Conservation (phyloP, 2,113 vertebrate genomes). For the Cyanoliseus patagonus region DNA sequence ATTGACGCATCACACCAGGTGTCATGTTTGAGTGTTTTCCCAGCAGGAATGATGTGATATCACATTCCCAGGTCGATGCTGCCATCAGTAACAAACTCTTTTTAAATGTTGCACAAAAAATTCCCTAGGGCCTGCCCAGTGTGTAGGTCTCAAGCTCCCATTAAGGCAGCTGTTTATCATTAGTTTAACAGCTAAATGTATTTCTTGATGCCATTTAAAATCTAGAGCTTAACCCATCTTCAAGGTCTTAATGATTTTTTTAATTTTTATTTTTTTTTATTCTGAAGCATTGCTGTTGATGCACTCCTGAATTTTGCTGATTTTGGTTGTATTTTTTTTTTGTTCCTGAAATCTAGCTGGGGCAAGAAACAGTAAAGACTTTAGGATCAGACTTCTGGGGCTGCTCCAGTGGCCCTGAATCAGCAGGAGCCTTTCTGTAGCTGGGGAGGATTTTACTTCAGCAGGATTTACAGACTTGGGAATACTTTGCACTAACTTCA, state of each 20-base stretch:
- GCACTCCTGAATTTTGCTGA: background rate
- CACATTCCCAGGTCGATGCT: rapidly evolving
- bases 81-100: background rate
- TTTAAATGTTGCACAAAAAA: background rate
- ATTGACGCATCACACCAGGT: rapidly evolving
- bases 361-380: background rate
- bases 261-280: background rate
- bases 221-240: background rate
- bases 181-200: background rate
- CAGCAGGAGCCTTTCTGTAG: background rate
- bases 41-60: background rate
- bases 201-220: background rate
- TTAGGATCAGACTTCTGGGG: background rate
- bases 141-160: background rate
- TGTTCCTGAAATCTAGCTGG: background rate
- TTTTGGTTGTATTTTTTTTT: background rate
- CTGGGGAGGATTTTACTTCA: background rate
- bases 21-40: background rate
- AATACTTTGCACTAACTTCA: background rate
- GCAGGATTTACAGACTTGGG: background rate
- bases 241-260: background rate
- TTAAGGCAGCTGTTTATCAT: conserved; percentile 1
- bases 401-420: background rate
- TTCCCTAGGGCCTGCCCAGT: background rate
- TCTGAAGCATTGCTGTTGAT: background rate